A percentile compares a stretch with the other conserved stretches of the same genome.
Evolutionary conservation across 2,888 invertebrate species (phyloP).

Genomic region (Amphipoea oculea): DNA sequence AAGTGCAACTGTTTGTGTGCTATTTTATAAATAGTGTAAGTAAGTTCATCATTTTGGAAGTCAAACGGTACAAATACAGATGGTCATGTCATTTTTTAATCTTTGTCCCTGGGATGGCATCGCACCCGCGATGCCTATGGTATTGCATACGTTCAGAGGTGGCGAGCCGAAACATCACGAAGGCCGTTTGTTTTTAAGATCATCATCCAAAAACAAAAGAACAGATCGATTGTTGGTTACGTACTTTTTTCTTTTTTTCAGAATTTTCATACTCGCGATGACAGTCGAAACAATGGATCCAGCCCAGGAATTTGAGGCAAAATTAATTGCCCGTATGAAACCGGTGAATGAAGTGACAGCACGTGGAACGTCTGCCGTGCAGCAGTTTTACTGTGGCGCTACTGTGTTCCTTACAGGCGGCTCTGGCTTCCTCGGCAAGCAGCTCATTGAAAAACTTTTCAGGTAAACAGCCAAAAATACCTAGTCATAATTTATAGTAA

Average conservation of each 20-base stretch:
- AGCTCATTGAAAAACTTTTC: slow-evolving; percentile 53
- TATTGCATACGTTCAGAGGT: neutral
- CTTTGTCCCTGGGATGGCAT: too few species aligned
- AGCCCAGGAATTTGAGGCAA: slow-evolving; percentile 16
- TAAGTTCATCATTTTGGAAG: neutral
- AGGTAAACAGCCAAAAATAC: slow-evolving; percentile 67
- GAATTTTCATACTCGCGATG: neutral
- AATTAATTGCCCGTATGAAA: slow-evolving; percentile 18
- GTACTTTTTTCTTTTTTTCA: neutral
- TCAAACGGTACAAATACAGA: too few species aligned
- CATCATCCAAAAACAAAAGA: too few species aligned
- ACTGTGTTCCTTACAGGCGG: slow-evolving; percentile 94
- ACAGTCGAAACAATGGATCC: slow-evolving; percentile 35
- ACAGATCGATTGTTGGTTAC: neutral
- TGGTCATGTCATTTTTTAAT: too few species aligned
- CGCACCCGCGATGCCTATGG: neutral
- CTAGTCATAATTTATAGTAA: too few species aligned
- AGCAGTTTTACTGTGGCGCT: slow-evolving; percentile 89
- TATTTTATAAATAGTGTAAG: neutral
- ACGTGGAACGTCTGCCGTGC: slow-evolving; percentile 74
- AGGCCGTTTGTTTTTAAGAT: too few species aligned
- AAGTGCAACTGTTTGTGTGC: neutral
- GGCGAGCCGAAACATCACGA: too few species aligned
- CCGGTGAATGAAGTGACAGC: slow-evolving; percentile 38
- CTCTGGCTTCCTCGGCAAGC: slow-evolving; percentile 92